Base-by-base conservation (phyloP, 1,140 invertebrate genomes). In the Diorhabda elongata region DNA sequence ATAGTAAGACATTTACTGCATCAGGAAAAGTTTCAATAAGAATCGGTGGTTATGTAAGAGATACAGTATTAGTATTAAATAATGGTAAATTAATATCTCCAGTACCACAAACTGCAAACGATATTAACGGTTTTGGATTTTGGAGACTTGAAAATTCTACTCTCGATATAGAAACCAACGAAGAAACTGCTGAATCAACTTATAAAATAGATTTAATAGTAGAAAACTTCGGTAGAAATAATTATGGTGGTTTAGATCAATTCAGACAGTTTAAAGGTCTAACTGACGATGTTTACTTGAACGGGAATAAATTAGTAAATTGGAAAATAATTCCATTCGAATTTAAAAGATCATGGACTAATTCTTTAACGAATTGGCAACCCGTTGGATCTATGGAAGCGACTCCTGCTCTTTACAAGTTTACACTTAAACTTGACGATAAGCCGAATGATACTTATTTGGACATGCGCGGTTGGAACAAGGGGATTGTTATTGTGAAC, bases 401-500 rank as follows among this genome's bases (percentile, higher is more conserved):
- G 3, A 59, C 52, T 3, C 82, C 83, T 8, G 64, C 74, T 11
- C 61, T 83, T 9, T 77, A 81, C 61, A 72, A 76, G 72, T 76
- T 71, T 0, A 77, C 70, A 3, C 75, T 79, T 44, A 68, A 64
- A 43, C 61, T 74, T 42, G 60, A 71, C 65, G 57, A 66, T 9
- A 66, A 69, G 41, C 45, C 62, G 1, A 42, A 67, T 5, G 79
- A 81, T 68, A 79, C 78, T 6, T 80, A 68, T 43, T 70, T 85
- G 5, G 81, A 84, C 70, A 80, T 84, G 75, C 69, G 74, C 44
- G 72, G 73, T 3, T 86, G 85, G 85, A 76, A 73, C 4, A 85
- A 84, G 79, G 89, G 89, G 6, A 80, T 88, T 61, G 86, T 87
- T 8, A 84, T 89, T 69, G 73, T 90, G 1, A 90, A 90, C 80